These are phyloP conservation scores for Lasioglossum morio DNA, from an alignment of 2,888 invertebrate species.

Conservation along the genomic window DNA sequence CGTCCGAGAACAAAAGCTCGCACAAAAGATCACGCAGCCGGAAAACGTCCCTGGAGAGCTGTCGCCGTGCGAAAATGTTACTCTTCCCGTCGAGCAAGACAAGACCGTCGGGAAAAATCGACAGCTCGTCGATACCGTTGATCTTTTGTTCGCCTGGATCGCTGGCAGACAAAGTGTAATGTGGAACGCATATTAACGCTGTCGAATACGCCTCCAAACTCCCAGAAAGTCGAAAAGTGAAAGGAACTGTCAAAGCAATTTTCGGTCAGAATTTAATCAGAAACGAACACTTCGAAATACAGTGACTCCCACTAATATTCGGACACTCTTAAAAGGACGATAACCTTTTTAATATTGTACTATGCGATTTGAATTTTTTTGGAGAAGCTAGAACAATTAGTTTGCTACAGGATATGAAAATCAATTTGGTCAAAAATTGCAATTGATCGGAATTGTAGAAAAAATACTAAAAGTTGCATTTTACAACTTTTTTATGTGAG, in stretches of 20 bases:
- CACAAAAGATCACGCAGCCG: slow-evolving; percentile 17
- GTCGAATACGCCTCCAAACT: too few relatives aligned
- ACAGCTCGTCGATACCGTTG: slow-evolving; percentile 8
- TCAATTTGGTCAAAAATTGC: too few relatives aligned
- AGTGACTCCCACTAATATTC: too few relatives aligned
- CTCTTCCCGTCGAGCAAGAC: not conserved
- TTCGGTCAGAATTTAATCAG: not conserved
- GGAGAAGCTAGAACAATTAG: too few relatives aligned
- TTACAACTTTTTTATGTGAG: too few relatives aligned
- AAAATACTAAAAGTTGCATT: too few relatives aligned
- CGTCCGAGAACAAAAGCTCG: slow-evolving; percentile 23
- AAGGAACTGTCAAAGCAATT: not conserved
- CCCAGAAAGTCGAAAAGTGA: not conserved
- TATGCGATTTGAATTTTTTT: too few relatives aligned
- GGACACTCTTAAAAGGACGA: too few relatives aligned
- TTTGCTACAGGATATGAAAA: too few relatives aligned
- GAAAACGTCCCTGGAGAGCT: slow-evolving; percentile 16
- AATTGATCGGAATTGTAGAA: too few relatives aligned
- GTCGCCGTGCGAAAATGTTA: not conserved
- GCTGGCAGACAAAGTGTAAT: not conserved
- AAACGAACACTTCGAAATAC: not conserved
- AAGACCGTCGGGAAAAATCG: not conserved
- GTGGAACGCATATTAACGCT: not conserved
- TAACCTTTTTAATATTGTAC: too few relatives aligned
- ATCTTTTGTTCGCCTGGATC: slow-evolving; percentile 1